These are phyloP conservation scores for Numida meleagris DNA, from an alignment of 2,113 vertebrate genomes.

Conservation along the genomic window DNA sequence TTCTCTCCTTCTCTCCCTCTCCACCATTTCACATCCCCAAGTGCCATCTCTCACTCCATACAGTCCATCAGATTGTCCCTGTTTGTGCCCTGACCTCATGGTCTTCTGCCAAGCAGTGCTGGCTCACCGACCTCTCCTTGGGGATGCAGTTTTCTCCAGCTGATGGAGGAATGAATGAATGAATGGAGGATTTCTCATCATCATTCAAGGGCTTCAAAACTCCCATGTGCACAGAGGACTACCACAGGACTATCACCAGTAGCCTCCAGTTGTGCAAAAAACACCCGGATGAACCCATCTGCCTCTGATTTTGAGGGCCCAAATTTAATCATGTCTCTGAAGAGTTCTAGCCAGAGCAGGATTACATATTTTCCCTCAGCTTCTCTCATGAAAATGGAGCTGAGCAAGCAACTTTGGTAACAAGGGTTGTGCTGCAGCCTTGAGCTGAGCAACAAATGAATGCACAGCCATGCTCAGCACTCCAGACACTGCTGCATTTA, in stretches of 20 bases:
- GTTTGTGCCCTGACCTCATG: fast-evolving
- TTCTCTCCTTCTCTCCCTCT: neutral
- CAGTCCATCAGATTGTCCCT: neutral
- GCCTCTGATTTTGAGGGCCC: neutral
- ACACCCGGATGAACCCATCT: neutral
- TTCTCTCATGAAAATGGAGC: neutral
- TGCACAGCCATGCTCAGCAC: neutral
- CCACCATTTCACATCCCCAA: neutral
- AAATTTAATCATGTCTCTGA: neutral
- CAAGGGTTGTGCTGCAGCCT: too few species aligned
- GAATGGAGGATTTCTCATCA: neutral
- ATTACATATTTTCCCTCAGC: neutral
- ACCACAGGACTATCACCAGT: neutral
- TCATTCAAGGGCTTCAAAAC: neutral
- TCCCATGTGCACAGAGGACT: neutral
- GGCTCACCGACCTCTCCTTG: neutral
- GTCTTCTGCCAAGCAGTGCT: neutral
- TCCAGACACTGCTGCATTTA: neutral
- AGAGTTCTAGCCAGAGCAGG: neutral
- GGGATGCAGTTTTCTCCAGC: neutral
- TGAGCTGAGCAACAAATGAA: neutral
- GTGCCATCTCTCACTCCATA: fast-evolving
- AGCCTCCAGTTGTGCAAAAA: neutral
- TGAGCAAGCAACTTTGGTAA: neutral
- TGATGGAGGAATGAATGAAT: neutral